Evolutionary conservation across 2,888 invertebrate species (phyloP), one percentile per base, ranked within the genome.

Genomic region (Lasioglossum zephyrum): DNA sequence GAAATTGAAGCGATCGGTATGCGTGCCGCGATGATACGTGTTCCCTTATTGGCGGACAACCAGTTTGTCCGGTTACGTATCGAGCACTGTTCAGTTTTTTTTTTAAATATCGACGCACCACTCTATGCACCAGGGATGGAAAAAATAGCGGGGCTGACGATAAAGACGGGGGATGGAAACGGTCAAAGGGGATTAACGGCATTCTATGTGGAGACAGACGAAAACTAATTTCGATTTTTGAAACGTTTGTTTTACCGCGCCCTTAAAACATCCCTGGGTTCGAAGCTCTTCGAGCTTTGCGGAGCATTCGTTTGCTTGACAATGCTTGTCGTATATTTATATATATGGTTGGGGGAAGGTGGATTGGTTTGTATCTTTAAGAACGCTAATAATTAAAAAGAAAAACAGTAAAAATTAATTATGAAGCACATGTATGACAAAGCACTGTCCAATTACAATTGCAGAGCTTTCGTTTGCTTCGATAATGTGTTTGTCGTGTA

Each of bases 1-100:
- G 84, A 83, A 90, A 89, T 90, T 89, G 91, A 81, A 88, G 86
- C 82, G 88, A 89, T 91, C 87, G 89, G 86, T 82, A 89, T 86
- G 89, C 72, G 84, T 86, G 80, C 72, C 82, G 73, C 81, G 75
- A 79, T 75, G 77, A 31, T 66, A 22, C 18, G 31, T 69, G n/a
- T 77, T 86, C 84, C 73, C 63, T 86, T 90, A 87, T 87, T 81
- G 87, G 53, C 76, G 66, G n/a, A 16, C 77, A 41, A 41, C 73
- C 69, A 31, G 66, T 22, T 80, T 36, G 44, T 47, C 47, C 31
- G 73, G 49, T 22, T 47, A 47, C 31, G 73, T 60, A 57, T 16
- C 66, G 75, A 41, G 77, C 76, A 77, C 74, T 74, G 77, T 49
- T 47, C 36, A 41, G 39, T 44, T 70, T 70, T 36, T 41, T 87